phyloP scores from a whole-genome alignment of 2,888 invertebrate genomes.

The Aspidiotus destructor region DNA sequence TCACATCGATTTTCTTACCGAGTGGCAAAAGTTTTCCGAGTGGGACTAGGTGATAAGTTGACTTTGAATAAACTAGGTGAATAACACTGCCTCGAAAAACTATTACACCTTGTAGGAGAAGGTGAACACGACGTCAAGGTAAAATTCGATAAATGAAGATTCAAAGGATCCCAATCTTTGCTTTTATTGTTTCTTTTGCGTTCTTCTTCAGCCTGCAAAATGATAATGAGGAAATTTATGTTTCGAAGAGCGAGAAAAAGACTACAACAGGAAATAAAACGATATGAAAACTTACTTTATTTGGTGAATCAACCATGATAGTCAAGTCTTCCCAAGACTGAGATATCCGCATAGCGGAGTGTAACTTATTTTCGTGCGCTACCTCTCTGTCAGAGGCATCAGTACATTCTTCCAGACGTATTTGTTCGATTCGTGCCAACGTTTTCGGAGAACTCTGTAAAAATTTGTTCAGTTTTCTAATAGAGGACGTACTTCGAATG shows the following conservation, averaged over 20 bases:
- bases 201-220: conserved; percentile 33
- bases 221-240: background rate
- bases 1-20: conserved; percentile 35
- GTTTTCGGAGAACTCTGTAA: conserved; percentile 54
- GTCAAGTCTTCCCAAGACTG: conserved; percentile 89
- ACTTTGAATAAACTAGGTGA: conserved; percentile 44
- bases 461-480: background rate
- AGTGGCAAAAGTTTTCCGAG: conserved; percentile 50
- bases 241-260: background rate
- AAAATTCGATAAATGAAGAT: conserved; percentile 42
- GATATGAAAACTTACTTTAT: conserved; percentile 12
- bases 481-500: background rate
- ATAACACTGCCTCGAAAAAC: conserved; percentile 44
- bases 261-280: background rate
- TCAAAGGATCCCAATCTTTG: conserved; percentile 42
- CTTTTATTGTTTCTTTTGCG: conserved; percentile 29
- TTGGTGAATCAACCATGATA: conserved; percentile 49
- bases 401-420: conserved; percentile 81
- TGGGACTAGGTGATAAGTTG: conserved; percentile 70
- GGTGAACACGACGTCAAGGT: conserved; percentile 50
- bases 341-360: conserved; percentile 86
- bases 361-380: conserved; percentile 83
- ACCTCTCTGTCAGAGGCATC: conserved; percentile 76
- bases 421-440: conserved; percentile 76
- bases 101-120: conserved; percentile 48